Evolutionary conservation across 2,113 vertebrate species (phyloP).

Genomic region (Suricata suricatta): DNA sequence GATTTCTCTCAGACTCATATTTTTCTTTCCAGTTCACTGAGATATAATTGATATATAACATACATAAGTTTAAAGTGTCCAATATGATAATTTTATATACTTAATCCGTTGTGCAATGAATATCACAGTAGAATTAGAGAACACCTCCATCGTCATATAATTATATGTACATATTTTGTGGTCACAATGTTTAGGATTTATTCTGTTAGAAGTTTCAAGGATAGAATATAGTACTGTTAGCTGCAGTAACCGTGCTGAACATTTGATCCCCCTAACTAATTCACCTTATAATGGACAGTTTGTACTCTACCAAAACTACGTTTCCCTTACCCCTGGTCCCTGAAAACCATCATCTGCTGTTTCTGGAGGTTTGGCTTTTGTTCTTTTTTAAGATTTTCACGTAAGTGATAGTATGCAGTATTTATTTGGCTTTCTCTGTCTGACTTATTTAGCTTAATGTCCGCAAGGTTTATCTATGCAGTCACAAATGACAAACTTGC

Average conservation of each 20-base stretch:
- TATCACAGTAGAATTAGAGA: neutral
- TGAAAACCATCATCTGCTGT: neutral
- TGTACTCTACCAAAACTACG: neutral
- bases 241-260: neutral
- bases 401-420: neutral
- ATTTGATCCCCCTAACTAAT: neutral
- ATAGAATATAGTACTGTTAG: neutral
- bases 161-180: neutral
- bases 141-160: neutral
- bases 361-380: neutral
- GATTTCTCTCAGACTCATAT: neutral
- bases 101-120: neutral
- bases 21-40: neutral
- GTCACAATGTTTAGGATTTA: neutral
- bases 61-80: neutral
- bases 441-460: neutral
- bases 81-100: neutral
- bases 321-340: neutral
- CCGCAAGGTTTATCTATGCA: neutral
- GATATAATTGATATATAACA: neutral
- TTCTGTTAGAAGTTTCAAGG: neutral
- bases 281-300: neutral
- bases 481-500: neutral
- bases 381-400: neutral
- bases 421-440: neutral